Evolutionary conservation across 2,888 invertebrate species (phyloP), one percentile per base, ranked within the genome.

Genomic region (Ariolimax columbianus): DNA sequence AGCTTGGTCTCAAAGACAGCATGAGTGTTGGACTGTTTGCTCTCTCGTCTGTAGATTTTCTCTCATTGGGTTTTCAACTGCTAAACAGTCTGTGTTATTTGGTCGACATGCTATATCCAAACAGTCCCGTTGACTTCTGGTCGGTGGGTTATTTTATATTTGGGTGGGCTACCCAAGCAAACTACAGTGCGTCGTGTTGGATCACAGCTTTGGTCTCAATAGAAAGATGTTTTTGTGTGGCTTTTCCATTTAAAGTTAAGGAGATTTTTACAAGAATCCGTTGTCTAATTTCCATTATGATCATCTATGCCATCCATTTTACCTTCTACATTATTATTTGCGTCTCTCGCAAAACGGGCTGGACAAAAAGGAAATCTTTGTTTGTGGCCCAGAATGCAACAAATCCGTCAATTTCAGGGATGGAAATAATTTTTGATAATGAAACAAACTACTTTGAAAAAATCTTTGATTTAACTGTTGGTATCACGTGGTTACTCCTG

Each of bases 221-320:
- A 9, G 84, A 84, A 51, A 78, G 84, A 38, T 84, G 84, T 55
- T 30, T 78, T 14, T 84, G 84, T 70, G 84, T 84, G 23, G 78
- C 72, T 3, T 84, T 23, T 19, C 84, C 84, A 14, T 84, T 84
- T 47, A 47, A 19, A 14, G 84, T 84, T 1, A 70, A n/a, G 38
- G 36, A 72, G 7, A 55, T 78, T 6, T 84, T 84, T 30, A 78
- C 84, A 7, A 38, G 70, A 26, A 0, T 36, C 9, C 43, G 78
- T 43, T 84, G 78, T 30, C 23, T 59, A 6, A 40, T 38, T 0
- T 30, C 36, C 17, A 47, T 78, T 14, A 9, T 79, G 6, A 26
- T 40, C 9, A 78, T 84, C 9, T 84, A 55, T n/a, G 30, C 72
- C 11, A 17, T 59, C 3, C 78, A 78, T n/a, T 17, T 72, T 7